phyloP scores from a whole-genome alignment of 2,797 vertebrate genomes.

The Pangasius sanitwongsei region DNA sequence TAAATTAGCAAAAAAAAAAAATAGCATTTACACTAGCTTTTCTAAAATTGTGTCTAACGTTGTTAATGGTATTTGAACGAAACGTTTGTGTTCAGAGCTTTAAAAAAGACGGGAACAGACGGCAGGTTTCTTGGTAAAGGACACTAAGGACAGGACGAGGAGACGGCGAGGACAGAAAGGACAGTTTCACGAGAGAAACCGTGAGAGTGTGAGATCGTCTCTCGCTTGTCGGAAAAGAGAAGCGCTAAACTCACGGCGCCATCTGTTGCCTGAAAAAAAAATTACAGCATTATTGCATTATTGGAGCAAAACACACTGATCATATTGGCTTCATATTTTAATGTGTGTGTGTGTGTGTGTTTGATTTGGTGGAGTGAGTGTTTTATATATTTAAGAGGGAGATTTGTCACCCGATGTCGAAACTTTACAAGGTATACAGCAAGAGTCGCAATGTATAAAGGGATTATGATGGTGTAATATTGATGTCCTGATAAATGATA shows the following conservation, averaged over 20 bases:
- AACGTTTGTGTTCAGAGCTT: background rate
- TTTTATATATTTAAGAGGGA: background rate
- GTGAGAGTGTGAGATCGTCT: background rate
- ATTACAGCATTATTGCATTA: background rate
- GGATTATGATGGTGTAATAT: background rate
- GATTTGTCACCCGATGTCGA: background rate
- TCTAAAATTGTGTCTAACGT: no score
- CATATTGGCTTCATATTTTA: background rate
- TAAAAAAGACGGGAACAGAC: background rate
- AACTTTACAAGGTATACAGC: background rate
- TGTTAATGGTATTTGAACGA: background rate
- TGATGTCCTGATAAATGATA: background rate
- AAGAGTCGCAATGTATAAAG: no score
- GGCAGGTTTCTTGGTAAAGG: background rate
- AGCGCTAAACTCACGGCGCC: constrained; percentile 38
- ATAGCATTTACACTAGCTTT: background rate
- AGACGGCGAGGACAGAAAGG: background rate
- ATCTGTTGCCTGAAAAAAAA: constrained; percentile 27
- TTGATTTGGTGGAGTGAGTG: background rate
- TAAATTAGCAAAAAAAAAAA: background rate
- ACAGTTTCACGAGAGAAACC: background rate
- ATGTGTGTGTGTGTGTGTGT: no score
- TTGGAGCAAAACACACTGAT: background rate
- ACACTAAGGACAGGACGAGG: background rate
- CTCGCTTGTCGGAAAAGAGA: background rate